Evolutionary conservation across 2,888 invertebrate genomes (phyloP).

Genomic region (Taphrorychus bicolor): DNA sequence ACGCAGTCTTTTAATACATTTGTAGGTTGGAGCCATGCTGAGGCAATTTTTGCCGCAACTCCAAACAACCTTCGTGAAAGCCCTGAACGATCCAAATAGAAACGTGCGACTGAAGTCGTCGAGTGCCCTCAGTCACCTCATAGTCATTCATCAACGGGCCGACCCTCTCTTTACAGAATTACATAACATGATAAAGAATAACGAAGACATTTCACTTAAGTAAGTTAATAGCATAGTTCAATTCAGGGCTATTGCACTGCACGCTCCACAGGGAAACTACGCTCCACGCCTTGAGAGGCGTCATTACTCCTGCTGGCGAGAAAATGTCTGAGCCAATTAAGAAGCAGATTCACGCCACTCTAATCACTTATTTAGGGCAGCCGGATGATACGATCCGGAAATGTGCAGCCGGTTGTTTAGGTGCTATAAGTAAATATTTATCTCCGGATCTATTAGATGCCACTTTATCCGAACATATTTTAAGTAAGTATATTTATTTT

Average conservation of each 20-base stretch:
- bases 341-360: constrained; percentile 74
- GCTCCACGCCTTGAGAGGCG: constrained; percentile 87
- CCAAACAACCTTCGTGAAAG: constrained; percentile 97
- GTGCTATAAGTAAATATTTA: constrained; percentile 81
- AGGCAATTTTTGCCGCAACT: constrained; percentile 98
- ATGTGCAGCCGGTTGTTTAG: constrained; percentile 89
- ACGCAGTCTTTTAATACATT: too few relatives aligned
- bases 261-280: constrained; percentile 94
- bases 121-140: constrained; percentile 84
- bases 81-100: constrained; percentile 88
- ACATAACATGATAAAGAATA: constrained; percentile 81
- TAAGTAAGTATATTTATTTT: constrained; percentile 62
- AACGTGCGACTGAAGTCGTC: constrained; percentile 90
- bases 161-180: constrained; percentile 96
- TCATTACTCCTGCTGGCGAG: constrained; percentile 83
- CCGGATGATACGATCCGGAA: constrained; percentile 82
- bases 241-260: too few relatives aligned
- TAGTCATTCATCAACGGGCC: constrained; percentile 90
- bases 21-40: constrained; percentile 88
- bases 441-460: constrained; percentile 75
- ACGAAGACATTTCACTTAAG: constrained; percentile 81
- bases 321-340: constrained; percentile 86
- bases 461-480: constrained; percentile 76
- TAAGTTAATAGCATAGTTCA: constrained; percentile 39
- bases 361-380: constrained; percentile 73